Conservation (phyloP, 2,888 invertebrate species). For the Podotricha telesiphe region DNA sequence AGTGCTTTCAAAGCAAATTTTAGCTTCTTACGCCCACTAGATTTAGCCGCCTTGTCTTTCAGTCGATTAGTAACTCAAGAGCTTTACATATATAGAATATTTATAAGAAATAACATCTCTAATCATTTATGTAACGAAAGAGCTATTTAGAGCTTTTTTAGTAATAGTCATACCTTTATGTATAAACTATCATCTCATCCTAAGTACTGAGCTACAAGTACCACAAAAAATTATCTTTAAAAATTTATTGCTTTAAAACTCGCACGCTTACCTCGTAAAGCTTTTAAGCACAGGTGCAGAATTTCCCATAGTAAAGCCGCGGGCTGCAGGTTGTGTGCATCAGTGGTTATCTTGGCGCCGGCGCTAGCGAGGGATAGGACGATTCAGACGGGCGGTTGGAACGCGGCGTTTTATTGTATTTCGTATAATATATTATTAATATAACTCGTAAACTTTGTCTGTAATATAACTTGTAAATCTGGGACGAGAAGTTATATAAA, state of each 20-base stretch:
- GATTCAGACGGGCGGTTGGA: slow-evolving; percentile 53
- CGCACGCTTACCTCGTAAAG: slow-evolving; percentile 62
- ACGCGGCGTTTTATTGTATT: slow-evolving; percentile 35
- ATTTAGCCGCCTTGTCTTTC: too few species aligned
- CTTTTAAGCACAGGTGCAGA: slow-evolving; percentile 74
- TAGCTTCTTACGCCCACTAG: too few species aligned
- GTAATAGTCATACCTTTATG: background rate
- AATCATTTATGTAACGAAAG: background rate
- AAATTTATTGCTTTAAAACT: slow-evolving; percentile 33
- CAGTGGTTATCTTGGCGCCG: slow-evolving; percentile 74
- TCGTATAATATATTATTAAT: too few species aligned
- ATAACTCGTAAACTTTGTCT: too few species aligned
- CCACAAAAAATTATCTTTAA: slow-evolving; percentile 28
- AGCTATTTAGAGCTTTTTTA: background rate
- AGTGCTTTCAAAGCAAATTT: too few species aligned
- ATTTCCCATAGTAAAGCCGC: slow-evolving; percentile 61
- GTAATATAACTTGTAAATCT: too few species aligned
- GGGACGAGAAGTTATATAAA: too few species aligned
- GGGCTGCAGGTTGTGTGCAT: slow-evolving; percentile 57
- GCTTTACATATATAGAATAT: too few species aligned
- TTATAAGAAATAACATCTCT: too few species aligned
- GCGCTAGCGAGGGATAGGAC: slow-evolving; percentile 64
- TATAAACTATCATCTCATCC: slow-evolving; percentile 15
- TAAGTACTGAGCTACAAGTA: slow-evolving; percentile 20
- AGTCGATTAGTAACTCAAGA: too few species aligned